Evolutionary conservation across 2,888 invertebrate genomes (phyloP).

Genomic region (Xanthia icteritia): DNA sequence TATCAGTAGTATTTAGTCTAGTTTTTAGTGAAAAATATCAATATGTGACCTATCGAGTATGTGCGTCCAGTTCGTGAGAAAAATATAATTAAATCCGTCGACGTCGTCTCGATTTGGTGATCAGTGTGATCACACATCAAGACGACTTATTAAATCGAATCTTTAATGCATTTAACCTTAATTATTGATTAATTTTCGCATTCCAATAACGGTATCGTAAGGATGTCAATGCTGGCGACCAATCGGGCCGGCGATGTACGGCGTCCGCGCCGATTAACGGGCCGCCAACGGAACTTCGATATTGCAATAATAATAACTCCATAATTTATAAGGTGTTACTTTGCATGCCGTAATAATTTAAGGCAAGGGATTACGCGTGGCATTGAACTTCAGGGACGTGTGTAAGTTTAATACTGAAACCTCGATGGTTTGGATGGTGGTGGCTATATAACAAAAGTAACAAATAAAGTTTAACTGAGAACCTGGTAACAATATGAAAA

Average conservation of each 20-base stretch:
- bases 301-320: slow-evolving; percentile 67
- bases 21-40: background rate
- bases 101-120: slow-evolving; percentile 11
- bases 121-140: slow-evolving; percentile 31
- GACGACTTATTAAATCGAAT: slow-evolving; percentile 43
- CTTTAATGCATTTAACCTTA: slow-evolving; percentile 52
- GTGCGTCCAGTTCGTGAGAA: background rate
- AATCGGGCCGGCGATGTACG: slow-evolving; percentile 33
- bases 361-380: slow-evolving; percentile 37
- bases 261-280: slow-evolving; percentile 62
- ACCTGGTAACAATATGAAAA: background rate
- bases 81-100: slow-evolving; percentile 10
- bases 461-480: background rate
- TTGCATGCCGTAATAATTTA: slow-evolving; percentile 46
- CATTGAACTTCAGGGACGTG: background rate
- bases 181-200: slow-evolving; percentile 59
- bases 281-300: slow-evolving; percentile 67
- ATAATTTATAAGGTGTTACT: slow-evolving; percentile 65
- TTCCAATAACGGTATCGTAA: slow-evolving; percentile 57
- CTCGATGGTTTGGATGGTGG: background rate
- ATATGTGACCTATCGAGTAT: background rate
- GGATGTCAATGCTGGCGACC: slow-evolving; percentile 51
- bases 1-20: background rate
- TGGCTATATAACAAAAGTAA: background rate
- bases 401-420: too few relatives aligned